Evolutionary conservation across 2,113 vertebrate genomes (phyloP).

Genomic region (Alces alces): DNA sequence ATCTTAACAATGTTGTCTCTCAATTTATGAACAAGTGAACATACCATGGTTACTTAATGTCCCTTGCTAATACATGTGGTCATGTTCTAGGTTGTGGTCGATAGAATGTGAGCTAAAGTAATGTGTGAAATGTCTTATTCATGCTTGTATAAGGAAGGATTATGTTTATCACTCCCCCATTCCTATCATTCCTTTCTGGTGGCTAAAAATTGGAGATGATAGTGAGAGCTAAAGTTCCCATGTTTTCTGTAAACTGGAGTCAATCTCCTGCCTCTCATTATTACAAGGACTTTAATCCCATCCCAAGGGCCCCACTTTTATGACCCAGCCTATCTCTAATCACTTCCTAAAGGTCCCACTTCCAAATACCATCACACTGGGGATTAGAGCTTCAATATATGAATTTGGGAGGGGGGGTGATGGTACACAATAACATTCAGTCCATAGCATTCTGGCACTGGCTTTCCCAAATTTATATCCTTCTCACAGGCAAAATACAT

Average conservation of each 20-base stretch:
- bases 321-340: not conserved
- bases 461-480: not conserved
- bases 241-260: not conserved
- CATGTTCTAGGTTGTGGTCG: not conserved
- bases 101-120: not conserved
- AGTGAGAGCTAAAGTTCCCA: not conserved
- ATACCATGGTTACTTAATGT: not conserved
- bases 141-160: not conserved
- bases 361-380: not conserved
- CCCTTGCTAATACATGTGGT: not conserved
- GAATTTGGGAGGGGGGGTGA: not conserved
- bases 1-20: not conserved
- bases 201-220: not conserved
- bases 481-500: not conserved
- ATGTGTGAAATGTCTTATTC: not conserved
- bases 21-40: not conserved
- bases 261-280: not conserved
- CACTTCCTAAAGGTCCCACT: not conserved
- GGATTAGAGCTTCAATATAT: not conserved
- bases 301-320: not conserved
- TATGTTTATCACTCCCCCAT: not conserved
- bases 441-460: not conserved
- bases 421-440: not conserved
- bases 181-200: not conserved
- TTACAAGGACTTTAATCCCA: not conserved